These are phyloP conservation scores for Euschistus heros DNA, from an alignment of 1,140 invertebrate species.

Conservation along the genomic window DNA sequence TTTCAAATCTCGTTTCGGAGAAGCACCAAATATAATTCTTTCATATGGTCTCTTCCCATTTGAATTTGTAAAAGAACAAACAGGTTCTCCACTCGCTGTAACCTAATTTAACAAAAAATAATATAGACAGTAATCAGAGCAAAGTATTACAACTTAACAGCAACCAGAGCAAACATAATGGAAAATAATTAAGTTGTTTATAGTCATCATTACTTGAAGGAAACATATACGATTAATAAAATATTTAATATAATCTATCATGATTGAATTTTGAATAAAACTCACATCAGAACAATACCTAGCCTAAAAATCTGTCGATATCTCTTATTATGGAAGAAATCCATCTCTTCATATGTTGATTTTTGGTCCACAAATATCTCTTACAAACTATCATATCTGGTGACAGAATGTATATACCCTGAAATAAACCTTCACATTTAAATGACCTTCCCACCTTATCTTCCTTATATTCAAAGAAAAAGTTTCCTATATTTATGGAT, in stretches of 20 bases:
- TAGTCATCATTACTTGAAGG: neutral
- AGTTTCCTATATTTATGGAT: no score
- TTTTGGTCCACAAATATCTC: no score
- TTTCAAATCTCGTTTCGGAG: conserved; percentile 31
- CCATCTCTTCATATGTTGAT: no score
- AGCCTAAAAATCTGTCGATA: no score
- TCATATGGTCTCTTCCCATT: conserved; percentile 80
- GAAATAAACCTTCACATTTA: no score
- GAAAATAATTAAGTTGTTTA: neutral
- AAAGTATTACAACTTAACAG: conserved; percentile 16
- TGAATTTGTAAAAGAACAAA: conserved; percentile 53
- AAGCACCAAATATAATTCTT: conserved; percentile 53
- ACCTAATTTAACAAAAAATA: conserved; percentile 40
- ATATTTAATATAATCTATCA: neutral
- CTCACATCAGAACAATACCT: no score
- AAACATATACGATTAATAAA: neutral
- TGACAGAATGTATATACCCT: no score
- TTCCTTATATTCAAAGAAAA: no score
- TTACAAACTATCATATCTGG: no score
- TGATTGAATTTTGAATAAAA: neutral
- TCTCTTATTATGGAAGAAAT: no score
- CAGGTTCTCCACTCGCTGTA: conserved; percentile 51
- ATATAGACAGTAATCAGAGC: conserved; percentile 19
- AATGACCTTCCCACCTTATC: no score
- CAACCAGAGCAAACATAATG: no score